Base-by-base conservation (phyloP, 1,140 invertebrate genomes). In the Bombus waltoni region DNA sequence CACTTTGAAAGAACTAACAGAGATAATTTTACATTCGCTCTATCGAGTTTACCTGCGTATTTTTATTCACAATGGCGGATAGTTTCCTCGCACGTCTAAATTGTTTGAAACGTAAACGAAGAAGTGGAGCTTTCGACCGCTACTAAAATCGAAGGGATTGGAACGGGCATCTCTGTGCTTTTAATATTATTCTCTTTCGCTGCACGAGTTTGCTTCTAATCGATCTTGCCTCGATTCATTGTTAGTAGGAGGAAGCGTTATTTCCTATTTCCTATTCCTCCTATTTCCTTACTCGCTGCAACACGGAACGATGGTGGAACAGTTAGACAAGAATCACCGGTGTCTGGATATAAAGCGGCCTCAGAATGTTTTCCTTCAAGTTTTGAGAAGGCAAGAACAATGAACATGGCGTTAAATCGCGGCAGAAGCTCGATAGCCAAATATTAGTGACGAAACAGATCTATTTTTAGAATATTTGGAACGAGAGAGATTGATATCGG, bases 221-320 rank as follows among this genome's bases (percentile, higher is more conserved):
- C 76, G 75, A 79, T 32, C 65, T 53, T 53, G 44, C 32, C 66
- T 40, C 22, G 4, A 57, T 38, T 71, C 79, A 57, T 71, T 71
- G 47, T 81, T 71, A 71, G 38, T 71, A 57, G 44, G 8, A 81
- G 66, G 47, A 72, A 81, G 47, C 47, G 66, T 71, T 71, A 81
- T 81, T 81, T 81, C 47, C 47, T 71, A 71, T 57, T 70, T 80
- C 78, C 65, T 71, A 53, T 53, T 53, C 66, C 78, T 47, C 47
- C 47, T 71, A 71, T 57, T 70, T 80, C 78, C 65, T 71, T 53
- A 25, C 32, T 53, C 65, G 25, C 25, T 53, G 78, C 78, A 38
- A 57, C 47, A 40, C 15, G 6, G 40, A 62, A 79, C 47, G 47
- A 53, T 53, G 47, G 47, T 40, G 6, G 32, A 8, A 57, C 9